Conservation (phyloP, 2,888 invertebrate genomes). For the Lycia hirtaria region DNA sequence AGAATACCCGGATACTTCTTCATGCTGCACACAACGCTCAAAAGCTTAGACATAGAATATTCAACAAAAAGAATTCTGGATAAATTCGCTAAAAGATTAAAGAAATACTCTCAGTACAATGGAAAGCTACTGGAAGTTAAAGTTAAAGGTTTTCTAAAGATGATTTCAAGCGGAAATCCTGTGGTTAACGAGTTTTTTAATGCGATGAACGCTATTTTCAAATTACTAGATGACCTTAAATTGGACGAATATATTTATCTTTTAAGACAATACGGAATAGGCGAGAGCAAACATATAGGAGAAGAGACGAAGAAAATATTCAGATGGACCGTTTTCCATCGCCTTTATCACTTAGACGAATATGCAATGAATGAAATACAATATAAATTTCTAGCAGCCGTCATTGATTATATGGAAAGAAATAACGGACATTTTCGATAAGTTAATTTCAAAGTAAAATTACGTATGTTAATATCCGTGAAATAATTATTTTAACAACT, state of each 20-base stretch:
- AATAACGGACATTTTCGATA: slow-evolving; percentile 38
- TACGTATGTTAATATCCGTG: slow-evolving; percentile 38
- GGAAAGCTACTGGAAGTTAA: slow-evolving; percentile 47
- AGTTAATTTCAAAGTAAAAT: slow-evolving; percentile 33
- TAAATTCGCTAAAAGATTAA: slow-evolving; percentile 50
- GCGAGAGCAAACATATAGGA: slow-evolving; percentile 46
- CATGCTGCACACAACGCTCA: slow-evolving; percentile 53
- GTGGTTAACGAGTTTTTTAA: slow-evolving; percentile 54
- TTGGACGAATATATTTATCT: slow-evolving; percentile 64
- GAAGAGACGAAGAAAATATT: slow-evolving; percentile 55
- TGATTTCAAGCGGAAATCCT: slow-evolving; percentile 50
- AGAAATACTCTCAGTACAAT: slow-evolving; percentile 48
- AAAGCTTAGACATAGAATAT: slow-evolving; percentile 47
- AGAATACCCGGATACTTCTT: slow-evolving; percentile 54
- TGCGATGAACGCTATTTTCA: slow-evolving; percentile 60
- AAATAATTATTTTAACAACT: slow-evolving; percentile 32
- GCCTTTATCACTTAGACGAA: slow-evolving; percentile 48
- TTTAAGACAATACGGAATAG: slow-evolving; percentile 56
- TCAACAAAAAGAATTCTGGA: slow-evolving; percentile 52
- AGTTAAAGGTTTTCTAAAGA: slow-evolving; percentile 50
- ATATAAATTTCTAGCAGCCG: slow-evolving; percentile 56
- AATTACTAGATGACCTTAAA: slow-evolving; percentile 46
- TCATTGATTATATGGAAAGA: slow-evolving; percentile 55
- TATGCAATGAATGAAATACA: slow-evolving; percentile 47
- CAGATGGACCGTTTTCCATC: slow-evolving; percentile 51